phyloP scores from a whole-genome alignment of 2,113 vertebrate species.

The Pantherophis guttatus region DNA sequence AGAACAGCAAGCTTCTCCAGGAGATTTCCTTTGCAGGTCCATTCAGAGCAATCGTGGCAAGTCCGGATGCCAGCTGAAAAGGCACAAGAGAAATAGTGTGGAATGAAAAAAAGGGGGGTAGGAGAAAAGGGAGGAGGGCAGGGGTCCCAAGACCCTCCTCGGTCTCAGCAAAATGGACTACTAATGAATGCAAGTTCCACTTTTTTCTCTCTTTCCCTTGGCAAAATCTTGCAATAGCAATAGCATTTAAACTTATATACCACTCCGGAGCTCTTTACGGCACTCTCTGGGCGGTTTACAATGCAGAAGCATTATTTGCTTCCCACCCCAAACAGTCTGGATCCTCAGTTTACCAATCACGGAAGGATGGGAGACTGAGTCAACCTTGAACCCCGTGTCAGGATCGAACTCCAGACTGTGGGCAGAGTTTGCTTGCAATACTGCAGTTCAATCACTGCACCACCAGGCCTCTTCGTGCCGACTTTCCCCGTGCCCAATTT shows the following conservation, averaged over 20 bases:
- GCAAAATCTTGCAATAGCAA: background rate
- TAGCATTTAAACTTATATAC: background rate
- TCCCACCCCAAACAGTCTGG: background rate
- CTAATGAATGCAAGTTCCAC: background rate
- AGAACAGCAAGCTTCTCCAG: constrained; percentile 52
- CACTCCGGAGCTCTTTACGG: background rate
- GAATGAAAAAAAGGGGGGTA: background rate
- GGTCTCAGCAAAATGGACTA: background rate
- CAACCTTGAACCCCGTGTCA: background rate
- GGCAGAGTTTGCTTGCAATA: background rate
- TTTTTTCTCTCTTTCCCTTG: background rate
- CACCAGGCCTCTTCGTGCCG: background rate
- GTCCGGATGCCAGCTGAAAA: constrained; percentile 46
- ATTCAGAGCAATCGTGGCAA: constrained; percentile 51
- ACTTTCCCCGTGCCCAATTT: background rate
- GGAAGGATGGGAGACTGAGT: background rate
- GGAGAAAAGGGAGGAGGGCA: background rate
- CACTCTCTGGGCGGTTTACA: background rate
- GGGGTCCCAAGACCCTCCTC: background rate
- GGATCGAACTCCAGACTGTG: background rate
- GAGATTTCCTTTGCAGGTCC: constrained; percentile 60
- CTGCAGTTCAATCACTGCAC: background rate
- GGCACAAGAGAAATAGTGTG: background rate
- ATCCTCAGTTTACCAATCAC: background rate
- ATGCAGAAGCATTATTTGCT: background rate